Base-by-base conservation (phyloP, 2,888 invertebrate species). In the Sarcophaga variegata region DNA sequence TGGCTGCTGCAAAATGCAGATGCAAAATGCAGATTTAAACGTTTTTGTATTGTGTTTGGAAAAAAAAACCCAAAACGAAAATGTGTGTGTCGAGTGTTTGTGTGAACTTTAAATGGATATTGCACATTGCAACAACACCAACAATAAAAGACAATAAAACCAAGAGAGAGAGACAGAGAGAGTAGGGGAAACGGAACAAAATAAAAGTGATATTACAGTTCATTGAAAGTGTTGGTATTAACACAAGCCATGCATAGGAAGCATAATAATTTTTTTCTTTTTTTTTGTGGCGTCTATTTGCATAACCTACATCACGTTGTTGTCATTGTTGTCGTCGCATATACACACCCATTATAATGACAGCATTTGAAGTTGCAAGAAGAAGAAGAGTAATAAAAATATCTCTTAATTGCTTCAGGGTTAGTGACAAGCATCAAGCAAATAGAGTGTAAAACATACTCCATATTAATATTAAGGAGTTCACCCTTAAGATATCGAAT, bases 161-260 rank as follows among this genome's bases (percentile, higher is more conserved):
- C 8, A 54, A 49, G 49, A 14, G 49, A 14, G 11, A 49, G 14
- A 14, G 14, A 14, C 0, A 54, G 54, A 54, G 54, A 14, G 17
- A 17, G 17, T 17, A 54, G 17, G 54, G n/a, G 10, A 8, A 37
- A n/a, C 47, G 22, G 60, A 62, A 60, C 47, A 70, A 60, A 22
- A 20, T n/a, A 47, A 62, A 60, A 60, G 14, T 69, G 59, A 62
- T 45, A 81, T 59, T 77, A 66, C 49, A 78, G 72, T 83, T 83
- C 72, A 78, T 83, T 72, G 78, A 72, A 83, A 78, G 78, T 83
- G 78, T 83, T 78, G 66, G 27, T 78, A 45, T 72, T 78, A 72
- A 78, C 78, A 78, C 78, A 74, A 72, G 78, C 72, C 72, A 62
- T 72, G 60, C 62, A 67, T 37, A 54, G 71, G 67, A 77, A 71